Conservation (phyloP, 2,113 vertebrate genomes). For the Bos indicus region DNA sequence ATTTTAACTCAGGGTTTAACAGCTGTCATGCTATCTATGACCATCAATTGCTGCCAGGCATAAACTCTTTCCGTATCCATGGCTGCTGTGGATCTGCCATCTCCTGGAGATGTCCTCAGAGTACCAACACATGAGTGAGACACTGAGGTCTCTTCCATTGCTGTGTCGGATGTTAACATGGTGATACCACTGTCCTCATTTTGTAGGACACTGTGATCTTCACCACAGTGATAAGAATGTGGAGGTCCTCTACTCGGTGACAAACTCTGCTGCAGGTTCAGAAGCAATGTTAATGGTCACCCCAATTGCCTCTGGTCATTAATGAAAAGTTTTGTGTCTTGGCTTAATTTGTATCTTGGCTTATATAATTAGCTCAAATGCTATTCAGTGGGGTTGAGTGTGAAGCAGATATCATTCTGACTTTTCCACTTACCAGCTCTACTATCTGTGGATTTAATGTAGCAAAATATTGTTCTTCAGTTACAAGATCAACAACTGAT, state of each 20-base stretch:
- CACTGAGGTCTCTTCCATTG: neutral
- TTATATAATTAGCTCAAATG: neutral
- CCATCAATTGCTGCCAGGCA: neutral
- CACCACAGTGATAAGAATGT: neutral
- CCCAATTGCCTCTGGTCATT: neutral
- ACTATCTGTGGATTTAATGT: neutral
- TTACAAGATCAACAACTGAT: neutral
- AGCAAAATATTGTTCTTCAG: neutral
- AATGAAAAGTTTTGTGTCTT: neutral
- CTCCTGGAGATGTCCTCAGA: neutral
- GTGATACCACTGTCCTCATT: neutral
- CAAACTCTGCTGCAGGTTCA: neutral
- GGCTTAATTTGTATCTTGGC: neutral
- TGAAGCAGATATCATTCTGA: neutral
- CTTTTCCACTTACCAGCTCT: neutral
- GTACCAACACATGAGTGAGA: neutral
- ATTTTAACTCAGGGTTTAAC: neutral
- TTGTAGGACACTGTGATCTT: neutral
- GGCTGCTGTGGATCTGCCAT: neutral
- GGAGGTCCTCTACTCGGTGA: neutral
- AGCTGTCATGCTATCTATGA: neutral
- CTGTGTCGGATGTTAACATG: neutral
- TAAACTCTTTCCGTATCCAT: neutral
- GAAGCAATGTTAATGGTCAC: neutral
- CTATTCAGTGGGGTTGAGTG: neutral